Conservation (phyloP, 2,888 invertebrate species). For the Unio pictorum region DNA sequence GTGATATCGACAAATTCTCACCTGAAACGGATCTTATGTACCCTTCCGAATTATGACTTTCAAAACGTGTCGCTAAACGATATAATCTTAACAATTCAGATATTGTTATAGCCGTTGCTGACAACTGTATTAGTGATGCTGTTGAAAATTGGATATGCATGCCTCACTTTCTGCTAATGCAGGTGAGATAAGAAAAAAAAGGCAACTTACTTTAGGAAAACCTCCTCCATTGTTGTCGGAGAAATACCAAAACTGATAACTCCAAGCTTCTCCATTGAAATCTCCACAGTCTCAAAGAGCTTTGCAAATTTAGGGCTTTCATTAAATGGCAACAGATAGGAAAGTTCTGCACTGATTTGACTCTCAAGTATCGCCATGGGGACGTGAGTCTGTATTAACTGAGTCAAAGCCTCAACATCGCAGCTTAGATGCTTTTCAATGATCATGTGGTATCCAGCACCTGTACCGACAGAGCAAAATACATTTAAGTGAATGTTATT, state of each 20-base stretch:
- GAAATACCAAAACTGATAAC: conserved; percentile 87
- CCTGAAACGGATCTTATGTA: too few species aligned
- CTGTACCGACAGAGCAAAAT: conserved; percentile 67
- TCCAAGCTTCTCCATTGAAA: conserved; percentile 73
- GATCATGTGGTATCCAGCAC: conserved; percentile 85
- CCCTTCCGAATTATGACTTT: too few species aligned
- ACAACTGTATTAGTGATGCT: too few species aligned
- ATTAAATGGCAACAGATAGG: conserved; percentile 59
- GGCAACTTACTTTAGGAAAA: conserved; percentile 71
- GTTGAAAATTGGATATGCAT: too few species aligned
- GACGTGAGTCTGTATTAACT: conserved; percentile 78
- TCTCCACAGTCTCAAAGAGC: conserved; percentile 56
- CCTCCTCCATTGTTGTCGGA: conserved; percentile 90
- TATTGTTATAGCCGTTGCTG: too few species aligned
- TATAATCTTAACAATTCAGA: too few species aligned
- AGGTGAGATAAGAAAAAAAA: too few species aligned
- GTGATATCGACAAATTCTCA: too few species aligned
- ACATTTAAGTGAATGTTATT: too few species aligned
- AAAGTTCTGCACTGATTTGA: conserved; percentile 59
- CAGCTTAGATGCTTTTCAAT: conserved; percentile 76
- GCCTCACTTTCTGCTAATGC: too few species aligned
- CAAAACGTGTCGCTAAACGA: too few species aligned
- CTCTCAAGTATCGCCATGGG: conserved; percentile 77
- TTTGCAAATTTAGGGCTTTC: conserved; percentile 23
- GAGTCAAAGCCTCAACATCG: conserved; percentile 73